Evolutionary conservation across 2,888 invertebrate genomes (phyloP), one percentile per base, ranked within the genome.

Genomic region (Latrodectus hesperus): DNA sequence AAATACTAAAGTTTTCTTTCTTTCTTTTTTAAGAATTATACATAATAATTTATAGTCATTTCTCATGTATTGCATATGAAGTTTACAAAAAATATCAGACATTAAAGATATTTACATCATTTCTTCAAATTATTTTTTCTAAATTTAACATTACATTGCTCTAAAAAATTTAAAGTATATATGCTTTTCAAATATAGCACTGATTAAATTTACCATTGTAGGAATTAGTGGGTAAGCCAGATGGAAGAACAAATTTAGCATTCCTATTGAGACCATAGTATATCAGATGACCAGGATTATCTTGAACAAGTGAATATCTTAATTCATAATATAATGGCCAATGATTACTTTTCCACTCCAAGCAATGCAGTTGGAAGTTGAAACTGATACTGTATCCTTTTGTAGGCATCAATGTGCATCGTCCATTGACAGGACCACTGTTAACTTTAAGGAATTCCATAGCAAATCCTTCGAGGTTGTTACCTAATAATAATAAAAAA

Each of bases 301-400:
- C 70, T 14, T 51, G 78, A 0, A 82, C 81, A n/a, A 91, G 81
- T 9, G 90, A 90, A 89, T 91, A 92, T 78, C 91, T 91, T 1
- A 91, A 90, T 89, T 92, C 91, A 89, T 91, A 92, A 73, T 90
- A 90, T 12, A 92, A 79, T 3, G 92, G 92, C 49, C 79, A 78
- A 52, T 92, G 90, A 90, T 90, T 89, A 74, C 91, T 92, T 83
- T 90, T 90, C 92, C 92, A 92, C 68, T 90, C 92, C n/a, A 88
- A 88, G 82, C 92, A 92, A 85, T 90, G 90, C 53, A 92, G 88
- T n/a, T 73, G 91, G 89, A 92, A 92, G 55, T 89, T 81, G 14
- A 91, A 91, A 52, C 90, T 90, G 81, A 91, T 90, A 85, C 91
- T 91, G 14, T 90, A 75, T 9, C 92, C 92, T 51, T 73, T 71